A percentile compares a stretch with the other conserved stretches of the same genome.
Conservation (phyloP, 2,797 vertebrate species). For the Siniperca scherzeri region DNA sequence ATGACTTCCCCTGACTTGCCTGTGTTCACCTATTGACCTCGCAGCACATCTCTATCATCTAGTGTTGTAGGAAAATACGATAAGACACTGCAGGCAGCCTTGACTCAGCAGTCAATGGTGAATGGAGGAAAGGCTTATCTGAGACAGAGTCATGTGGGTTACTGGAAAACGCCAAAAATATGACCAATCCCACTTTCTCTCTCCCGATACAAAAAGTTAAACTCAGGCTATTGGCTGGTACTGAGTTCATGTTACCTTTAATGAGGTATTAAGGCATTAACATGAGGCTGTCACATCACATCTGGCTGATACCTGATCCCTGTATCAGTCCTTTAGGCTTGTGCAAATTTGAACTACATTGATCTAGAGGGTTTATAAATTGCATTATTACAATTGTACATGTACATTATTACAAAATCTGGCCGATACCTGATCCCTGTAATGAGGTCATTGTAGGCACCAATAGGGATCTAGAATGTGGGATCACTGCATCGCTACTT, state of each 20-base stretch:
- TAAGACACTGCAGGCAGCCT: conserved; percentile 6
- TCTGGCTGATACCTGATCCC: neutral
- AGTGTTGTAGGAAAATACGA: neutral
- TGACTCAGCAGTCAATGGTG: conserved; percentile 23
- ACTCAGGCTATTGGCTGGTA: neutral
- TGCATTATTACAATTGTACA: neutral
- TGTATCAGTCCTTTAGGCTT: neutral
- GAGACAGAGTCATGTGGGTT: neutral
- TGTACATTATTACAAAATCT: too few species aligned
- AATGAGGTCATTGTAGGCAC: neutral
- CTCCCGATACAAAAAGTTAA: neutral
- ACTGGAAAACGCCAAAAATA: neutral
- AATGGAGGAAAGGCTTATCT: neutral
- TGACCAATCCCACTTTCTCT: neutral
- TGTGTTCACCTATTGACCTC: conserved; percentile 32
- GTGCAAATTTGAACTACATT: neutral
- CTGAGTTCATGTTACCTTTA: too few species aligned
- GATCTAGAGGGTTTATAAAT: neutral
- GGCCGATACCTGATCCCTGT: neutral
- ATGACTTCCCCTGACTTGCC: neutral
- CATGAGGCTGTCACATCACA: neutral
- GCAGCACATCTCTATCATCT: conserved; percentile 15
- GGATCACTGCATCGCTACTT: neutral
- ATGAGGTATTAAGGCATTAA: too few species aligned
- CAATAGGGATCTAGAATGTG: neutral